phyloP scores from a whole-genome alignment of 2,113 vertebrate genomes.

The Parotia lawesii region DNA sequence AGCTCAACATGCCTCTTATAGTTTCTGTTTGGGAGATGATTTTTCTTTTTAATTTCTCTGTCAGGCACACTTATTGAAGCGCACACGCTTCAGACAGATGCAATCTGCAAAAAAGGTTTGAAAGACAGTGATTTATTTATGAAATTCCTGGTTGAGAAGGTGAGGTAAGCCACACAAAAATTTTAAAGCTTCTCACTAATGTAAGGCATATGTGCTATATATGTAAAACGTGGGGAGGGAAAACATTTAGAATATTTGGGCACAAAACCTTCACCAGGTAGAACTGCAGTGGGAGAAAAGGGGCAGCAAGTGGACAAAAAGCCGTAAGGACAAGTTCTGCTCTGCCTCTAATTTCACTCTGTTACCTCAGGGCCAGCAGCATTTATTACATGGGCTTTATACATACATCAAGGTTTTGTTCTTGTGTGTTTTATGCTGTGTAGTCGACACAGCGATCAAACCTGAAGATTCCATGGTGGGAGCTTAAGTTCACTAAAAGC shows the following conservation, averaged over 20 bases:
- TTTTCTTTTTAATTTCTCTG: constrained; percentile 71
- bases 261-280: not conserved
- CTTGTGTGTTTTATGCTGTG: not conserved
- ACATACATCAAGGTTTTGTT: not conserved
- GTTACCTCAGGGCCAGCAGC: not conserved
- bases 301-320: not conserved
- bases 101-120: constrained; percentile 53
- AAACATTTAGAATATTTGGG: not conserved
- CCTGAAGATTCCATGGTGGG: not conserved
- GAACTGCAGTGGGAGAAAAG: not conserved
- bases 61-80: constrained; percentile 67
- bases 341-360: not conserved
- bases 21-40: constrained; percentile 59
- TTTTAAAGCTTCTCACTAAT: not conserved
- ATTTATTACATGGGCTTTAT: not conserved
- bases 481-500: not conserved
- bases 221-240: not conserved
- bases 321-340: not conserved
- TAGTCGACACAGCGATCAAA: not conserved
- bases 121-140: constrained; percentile 68
- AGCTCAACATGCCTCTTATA: constrained; percentile 53
- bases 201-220: not conserved
- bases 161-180: constrained; percentile 36
- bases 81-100: constrained; percentile 33
- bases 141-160: constrained; percentile 49